Conservation (phyloP, 35 echinoderm and acorn worm genomes). For the Apostichopus californicus region DNA sequence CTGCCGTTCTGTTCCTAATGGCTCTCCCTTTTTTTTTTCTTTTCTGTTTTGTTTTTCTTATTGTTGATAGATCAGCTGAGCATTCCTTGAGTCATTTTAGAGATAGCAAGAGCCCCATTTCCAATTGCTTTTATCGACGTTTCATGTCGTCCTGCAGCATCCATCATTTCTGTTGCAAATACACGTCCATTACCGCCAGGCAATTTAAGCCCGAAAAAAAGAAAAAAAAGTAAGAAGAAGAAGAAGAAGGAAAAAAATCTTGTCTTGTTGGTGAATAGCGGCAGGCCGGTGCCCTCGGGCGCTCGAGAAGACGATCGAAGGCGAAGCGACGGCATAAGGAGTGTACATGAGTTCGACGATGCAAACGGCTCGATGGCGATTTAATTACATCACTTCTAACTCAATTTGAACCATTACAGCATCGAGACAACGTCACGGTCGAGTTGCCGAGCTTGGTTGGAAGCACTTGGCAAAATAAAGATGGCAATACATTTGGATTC, state of each 20-base stretch:
- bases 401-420: constrained; percentile 55
- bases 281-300: constrained; percentile 50
- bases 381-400: constrained; percentile 65
- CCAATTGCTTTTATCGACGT: constrained; percentile 63
- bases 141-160: constrained; percentile 43
- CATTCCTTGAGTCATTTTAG: constrained; percentile 55
- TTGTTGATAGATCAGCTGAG: constrained; percentile 50
- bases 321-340: neutral
- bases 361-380: constrained; percentile 54
- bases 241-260: neutral
- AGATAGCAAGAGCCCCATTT: constrained; percentile 52
- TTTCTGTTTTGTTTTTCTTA: constrained; percentile 31
- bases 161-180: constrained; percentile 59
- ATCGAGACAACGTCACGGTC: constrained; percentile 57
- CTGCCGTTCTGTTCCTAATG: constrained; percentile 38
- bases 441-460: constrained; percentile 45
- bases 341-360: constrained; percentile 47
- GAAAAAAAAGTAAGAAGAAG: too few species aligned
- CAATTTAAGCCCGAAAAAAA: constrained; percentile 43
- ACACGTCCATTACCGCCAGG: constrained; percentile 60
- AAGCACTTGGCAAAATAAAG: constrained; percentile 51
- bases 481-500: constrained; percentile 49
- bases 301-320: constrained; percentile 20
- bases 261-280: constrained; percentile 45
- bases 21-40: neutral